These are phyloP conservation scores for Coremacera marginata DNA, from an alignment of 2,888 invertebrate genomes.

Conservation along the genomic window DNA sequence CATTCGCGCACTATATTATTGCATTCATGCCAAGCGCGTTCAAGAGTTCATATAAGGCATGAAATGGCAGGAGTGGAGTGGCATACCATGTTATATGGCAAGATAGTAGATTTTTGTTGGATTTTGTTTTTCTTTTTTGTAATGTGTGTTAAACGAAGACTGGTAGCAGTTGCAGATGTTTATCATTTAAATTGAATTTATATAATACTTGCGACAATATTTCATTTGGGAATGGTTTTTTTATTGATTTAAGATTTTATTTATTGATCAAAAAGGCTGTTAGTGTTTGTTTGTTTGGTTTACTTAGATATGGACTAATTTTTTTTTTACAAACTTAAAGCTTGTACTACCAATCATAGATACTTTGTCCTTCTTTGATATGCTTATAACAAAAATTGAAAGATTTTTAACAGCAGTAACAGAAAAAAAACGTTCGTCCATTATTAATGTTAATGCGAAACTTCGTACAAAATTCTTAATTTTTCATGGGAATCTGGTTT, in stretches of 20 bases:
- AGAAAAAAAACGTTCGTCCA: no score
- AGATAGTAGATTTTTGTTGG: not conserved
- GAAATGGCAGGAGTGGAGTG: not conserved
- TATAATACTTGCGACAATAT: constrained; percentile 17
- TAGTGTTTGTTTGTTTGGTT: not conserved
- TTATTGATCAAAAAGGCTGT: not conserved
- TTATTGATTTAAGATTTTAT: not conserved
- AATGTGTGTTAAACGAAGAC: not conserved
- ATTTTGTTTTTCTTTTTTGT: not conserved
- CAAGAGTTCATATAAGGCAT: not conserved
- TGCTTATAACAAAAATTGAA: no score
- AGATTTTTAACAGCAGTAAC: no score
- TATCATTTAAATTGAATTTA: constrained; percentile 17
- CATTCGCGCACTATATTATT: not conserved
- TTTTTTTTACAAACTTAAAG: no score
- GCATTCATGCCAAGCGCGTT: not conserved
- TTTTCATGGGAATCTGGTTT: no score
- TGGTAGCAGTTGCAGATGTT: constrained; percentile 7
- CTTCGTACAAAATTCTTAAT: no score
- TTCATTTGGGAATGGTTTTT: not conserved
- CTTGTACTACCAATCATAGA: no score
- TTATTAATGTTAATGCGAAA: no score
- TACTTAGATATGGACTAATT: no score
- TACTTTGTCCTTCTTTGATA: no score
- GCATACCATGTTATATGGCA: not conserved